Percentiles rank a stretch among this genome's conserved stretches.
Conservation (phyloP, 2,113 vertebrate species). For the Cyprinodon brontotheroides region DNA sequence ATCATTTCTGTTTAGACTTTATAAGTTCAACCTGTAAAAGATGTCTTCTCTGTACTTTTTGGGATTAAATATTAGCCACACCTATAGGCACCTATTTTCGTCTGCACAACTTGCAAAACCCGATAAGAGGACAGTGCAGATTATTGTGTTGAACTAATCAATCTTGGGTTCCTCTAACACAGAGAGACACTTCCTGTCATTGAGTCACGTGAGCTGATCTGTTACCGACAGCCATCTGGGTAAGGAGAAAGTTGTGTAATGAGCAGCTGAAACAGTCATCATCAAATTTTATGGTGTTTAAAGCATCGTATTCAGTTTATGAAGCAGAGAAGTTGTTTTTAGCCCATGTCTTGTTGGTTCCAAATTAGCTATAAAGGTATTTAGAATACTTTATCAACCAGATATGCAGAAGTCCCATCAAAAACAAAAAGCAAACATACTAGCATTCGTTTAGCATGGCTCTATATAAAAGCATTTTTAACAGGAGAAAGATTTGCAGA, state of each 20-base stretch:
- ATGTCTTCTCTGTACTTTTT: not conserved
- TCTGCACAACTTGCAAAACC: not conserved
- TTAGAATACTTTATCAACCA: not conserved
- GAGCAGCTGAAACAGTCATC: not conserved
- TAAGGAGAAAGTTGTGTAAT: not conserved
- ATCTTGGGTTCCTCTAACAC: not conserved
- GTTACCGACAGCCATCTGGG: not conserved
- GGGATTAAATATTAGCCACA: too few species aligned
- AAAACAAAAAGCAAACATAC: not conserved
- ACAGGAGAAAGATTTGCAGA: not conserved
- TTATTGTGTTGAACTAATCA: not conserved
- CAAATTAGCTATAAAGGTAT: not conserved
- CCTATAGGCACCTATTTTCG: not conserved
- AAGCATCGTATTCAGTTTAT: not conserved
- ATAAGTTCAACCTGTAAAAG: not conserved
- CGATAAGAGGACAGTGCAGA: not conserved
- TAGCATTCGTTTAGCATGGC: not conserved
- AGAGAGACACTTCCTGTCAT: not conserved
- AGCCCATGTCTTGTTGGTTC: not conserved
- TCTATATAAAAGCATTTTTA: not conserved
- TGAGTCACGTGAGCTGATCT: not conserved
- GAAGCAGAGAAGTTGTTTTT: not conserved
- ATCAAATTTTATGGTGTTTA: not conserved
- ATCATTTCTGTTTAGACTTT: not conserved
- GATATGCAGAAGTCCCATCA: not conserved